phyloP scores from a whole-genome alignment of 53 echinoderm and acorn worm species.

The Antedon mediterranea region DNA sequence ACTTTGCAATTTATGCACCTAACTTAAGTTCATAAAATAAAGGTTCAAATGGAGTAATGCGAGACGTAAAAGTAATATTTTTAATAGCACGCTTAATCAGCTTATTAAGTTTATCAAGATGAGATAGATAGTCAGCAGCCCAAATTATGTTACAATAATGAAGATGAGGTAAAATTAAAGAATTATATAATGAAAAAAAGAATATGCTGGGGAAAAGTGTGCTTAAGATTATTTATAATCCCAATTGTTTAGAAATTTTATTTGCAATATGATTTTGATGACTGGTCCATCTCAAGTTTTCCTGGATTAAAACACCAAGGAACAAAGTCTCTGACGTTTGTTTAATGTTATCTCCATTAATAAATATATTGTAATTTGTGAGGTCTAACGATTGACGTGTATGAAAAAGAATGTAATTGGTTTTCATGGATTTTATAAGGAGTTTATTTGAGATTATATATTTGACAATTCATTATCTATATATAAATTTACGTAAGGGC shows the following conservation, averaged over 20 bases:
- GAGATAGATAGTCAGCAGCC: neutral
- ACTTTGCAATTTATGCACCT: neutral
- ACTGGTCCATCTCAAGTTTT: neutral
- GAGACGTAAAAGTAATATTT: neutral
- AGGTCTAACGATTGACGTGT: neutral
- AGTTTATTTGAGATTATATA: neutral
- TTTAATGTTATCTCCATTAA: neutral
- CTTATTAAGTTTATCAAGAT: neutral
- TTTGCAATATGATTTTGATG: neutral
- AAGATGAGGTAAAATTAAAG: neutral
- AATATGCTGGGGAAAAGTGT: neutral
- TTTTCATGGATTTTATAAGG: neutral
- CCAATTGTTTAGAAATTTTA: neutral
- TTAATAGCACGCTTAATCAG: neutral
- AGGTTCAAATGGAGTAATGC: neutral
- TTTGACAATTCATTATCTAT: neutral
- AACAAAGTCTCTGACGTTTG: neutral
- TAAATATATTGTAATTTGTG: neutral
- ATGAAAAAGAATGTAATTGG: neutral
- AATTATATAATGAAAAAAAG: neutral
- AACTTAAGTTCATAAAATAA: too few relatives aligned
- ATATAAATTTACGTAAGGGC: too few relatives aligned
- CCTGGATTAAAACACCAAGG: neutral
- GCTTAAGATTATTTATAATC: neutral
- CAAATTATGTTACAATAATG: neutral